Conservation (phyloP, 2,888 invertebrate genomes). For the Lepetodrilus schrolli region DNA sequence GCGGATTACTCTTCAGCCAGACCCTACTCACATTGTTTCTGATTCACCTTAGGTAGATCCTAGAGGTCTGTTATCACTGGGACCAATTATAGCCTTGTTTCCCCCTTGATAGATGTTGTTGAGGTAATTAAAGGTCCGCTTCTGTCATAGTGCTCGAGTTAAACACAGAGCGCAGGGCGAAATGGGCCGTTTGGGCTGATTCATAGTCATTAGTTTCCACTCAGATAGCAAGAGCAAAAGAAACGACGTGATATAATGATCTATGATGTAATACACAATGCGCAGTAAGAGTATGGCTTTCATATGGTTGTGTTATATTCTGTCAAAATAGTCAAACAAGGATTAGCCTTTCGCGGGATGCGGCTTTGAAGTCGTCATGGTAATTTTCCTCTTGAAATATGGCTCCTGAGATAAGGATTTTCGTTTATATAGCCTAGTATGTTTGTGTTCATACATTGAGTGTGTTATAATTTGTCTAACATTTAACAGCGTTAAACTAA, state of each 20-base stretch:
- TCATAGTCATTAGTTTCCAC: neutral
- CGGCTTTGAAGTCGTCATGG: no score
- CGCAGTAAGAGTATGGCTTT: neutral
- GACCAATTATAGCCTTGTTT: slow-evolving; percentile 5
- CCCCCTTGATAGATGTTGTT: slow-evolving; percentile 8
- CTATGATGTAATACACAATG: neutral
- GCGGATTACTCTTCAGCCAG: neutral
- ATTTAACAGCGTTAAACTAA: no score
- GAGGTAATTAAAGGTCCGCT: neutral
- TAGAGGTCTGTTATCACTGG: neutral
- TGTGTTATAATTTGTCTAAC: no score
- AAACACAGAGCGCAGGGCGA: neutral
- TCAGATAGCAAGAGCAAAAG: no score
- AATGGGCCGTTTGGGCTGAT: neutral
- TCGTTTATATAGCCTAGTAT: no score
- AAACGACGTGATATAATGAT: neutral
- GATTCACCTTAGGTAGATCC: neutral
- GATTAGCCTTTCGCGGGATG: no score
- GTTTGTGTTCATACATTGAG: no score
- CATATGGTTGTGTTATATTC: neutral
- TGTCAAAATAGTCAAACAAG: neutral
- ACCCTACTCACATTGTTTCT: slow-evolving; percentile 11
- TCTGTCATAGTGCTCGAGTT: neutral
- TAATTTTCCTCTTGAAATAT: no score
- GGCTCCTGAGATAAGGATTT: no score